These are phyloP conservation scores for Autographa gamma DNA, from an alignment of 2,888 invertebrate species.

Conservation along the genomic window DNA sequence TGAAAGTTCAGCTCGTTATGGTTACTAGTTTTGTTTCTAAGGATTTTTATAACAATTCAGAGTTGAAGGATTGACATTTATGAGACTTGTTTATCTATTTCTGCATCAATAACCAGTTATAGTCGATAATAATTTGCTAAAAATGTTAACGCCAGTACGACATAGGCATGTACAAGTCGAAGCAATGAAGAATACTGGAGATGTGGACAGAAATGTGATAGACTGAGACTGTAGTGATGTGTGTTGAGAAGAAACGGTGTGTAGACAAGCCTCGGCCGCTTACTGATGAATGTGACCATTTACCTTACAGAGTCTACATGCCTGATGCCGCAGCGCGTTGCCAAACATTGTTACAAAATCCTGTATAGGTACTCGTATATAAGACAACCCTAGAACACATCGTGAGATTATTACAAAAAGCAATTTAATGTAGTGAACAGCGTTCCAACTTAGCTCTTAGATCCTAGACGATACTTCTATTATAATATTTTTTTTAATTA, in stretches of 20 bases:
- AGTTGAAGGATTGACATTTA: conserved; percentile 31
- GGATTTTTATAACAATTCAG: conserved; percentile 17
- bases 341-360: conserved; percentile 72
- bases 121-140: conserved; percentile 27
- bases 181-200: conserved; percentile 53
- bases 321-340: conserved; percentile 75
- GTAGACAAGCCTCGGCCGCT: conserved; percentile 55
- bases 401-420: conserved; percentile 47
- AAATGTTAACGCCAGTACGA: conserved; percentile 21
- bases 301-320: conserved; percentile 81
- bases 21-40: neutral
- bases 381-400: conserved; percentile 41
- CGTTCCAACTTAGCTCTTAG: conserved; percentile 8
- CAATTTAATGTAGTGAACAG: conserved; percentile 33
- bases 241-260: conserved; percentile 71
- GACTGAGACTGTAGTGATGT: conserved; percentile 69
- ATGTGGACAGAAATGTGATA: conserved; percentile 64
- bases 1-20: neutral
- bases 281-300: conserved; percentile 84
- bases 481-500: conserved; percentile 11
- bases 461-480: conserved; percentile 12
- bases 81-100: conserved; percentile 38
- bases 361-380: conserved; percentile 60
- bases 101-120: conserved; percentile 31
- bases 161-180: conserved; percentile 43